Percentiles rank a stretch among this genome's conserved stretches.
phyloP scores from a whole-genome alignment of 2,113 vertebrate genomes.

The Heterochromis multidens region DNA sequence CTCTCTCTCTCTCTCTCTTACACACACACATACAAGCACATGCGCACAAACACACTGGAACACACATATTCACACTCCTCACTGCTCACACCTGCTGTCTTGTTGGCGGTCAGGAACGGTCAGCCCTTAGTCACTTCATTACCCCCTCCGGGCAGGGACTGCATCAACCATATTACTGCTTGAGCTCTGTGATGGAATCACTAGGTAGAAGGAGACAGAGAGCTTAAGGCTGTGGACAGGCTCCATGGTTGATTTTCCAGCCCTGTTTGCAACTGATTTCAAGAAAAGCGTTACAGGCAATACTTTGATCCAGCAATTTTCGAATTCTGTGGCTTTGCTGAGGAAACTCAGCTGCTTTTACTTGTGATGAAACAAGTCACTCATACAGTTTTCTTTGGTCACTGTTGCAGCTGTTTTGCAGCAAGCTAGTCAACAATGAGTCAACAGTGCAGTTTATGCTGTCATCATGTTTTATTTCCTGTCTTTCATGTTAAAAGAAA shows the following conservation, averaged over 20 bases:
- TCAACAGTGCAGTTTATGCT: neutral
- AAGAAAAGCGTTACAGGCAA: constrained; percentile 51
- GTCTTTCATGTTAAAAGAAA: neutral
- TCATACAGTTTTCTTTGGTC: neutral
- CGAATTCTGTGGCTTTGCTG: constrained; percentile 11
- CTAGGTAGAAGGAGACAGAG: constrained; percentile 36
- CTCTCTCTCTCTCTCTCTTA: neutral
- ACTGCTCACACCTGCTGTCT: constrained; percentile 48
- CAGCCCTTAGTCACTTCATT: constrained; percentile 66
- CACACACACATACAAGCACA: neutral
- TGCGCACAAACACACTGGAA: neutral
- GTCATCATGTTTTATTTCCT: neutral
- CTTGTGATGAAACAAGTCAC: constrained; percentile 4
- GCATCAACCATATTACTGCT: constrained; percentile 55
- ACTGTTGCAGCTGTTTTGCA: neutral
- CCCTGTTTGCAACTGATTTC: constrained; percentile 50
- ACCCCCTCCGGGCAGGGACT: constrained; percentile 46
- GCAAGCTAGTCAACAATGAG: neutral
- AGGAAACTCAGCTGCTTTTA: neutral
- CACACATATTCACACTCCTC: constrained; percentile 15
- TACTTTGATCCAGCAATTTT: constrained; percentile 40
- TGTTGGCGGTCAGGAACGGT: constrained; percentile 53
- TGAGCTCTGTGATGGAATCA: constrained; percentile 51
- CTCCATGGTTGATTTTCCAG: constrained; percentile 31
- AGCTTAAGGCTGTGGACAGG: constrained; percentile 28